Evolutionary conservation across 2,113 vertebrate genomes (phyloP), one percentile per base, ranked within the genome.

Genomic region (Azemiops feae): DNA sequence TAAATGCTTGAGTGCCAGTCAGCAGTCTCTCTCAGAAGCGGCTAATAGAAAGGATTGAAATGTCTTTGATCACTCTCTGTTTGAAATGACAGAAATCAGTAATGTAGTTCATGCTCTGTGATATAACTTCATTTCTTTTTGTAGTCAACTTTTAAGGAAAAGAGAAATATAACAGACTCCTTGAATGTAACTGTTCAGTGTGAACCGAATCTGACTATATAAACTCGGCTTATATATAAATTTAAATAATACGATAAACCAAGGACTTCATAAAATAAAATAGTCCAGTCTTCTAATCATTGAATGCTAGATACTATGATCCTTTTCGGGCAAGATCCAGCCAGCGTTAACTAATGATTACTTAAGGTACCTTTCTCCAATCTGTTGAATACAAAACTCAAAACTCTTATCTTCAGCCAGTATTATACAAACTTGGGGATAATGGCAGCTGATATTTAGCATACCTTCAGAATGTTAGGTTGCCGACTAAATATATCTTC

Each of bases 1-100:
- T 93, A 95, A 58, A 95, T 94, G 92, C 27, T 14, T 89, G 16
- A 57, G 69, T 18, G 55, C 64, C 34, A 89, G 8, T 88, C 81
- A 89, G 94, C 90, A 22, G 96, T 45, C 55, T 96, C 50, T 45
- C 92, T 88, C 54, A 85, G 87, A 92, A 95, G 93, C 93, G 95
- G 27, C 90, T 93, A 58, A 25, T 86, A 96, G 92, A 91, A 95
- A 94, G 96, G 23, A 16, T 94, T 94, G 90, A 95, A 94, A 94
- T 47, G 25, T 5, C 3, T 50, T 5, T 87, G 20, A 81, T 92
- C 91, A 89, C n/a, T 45, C 89, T 60, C 50, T 95, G 91, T 95
- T 89, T 92, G 93, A 57, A 27, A 7, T 87, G 58, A 92, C 92
- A 64, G 88, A 58, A 11, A 55, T 50, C 1, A 92, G 58, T 54